phyloP scores from a whole-genome alignment of 2,113 vertebrate species.

The Perca fluviatilis region DNA sequence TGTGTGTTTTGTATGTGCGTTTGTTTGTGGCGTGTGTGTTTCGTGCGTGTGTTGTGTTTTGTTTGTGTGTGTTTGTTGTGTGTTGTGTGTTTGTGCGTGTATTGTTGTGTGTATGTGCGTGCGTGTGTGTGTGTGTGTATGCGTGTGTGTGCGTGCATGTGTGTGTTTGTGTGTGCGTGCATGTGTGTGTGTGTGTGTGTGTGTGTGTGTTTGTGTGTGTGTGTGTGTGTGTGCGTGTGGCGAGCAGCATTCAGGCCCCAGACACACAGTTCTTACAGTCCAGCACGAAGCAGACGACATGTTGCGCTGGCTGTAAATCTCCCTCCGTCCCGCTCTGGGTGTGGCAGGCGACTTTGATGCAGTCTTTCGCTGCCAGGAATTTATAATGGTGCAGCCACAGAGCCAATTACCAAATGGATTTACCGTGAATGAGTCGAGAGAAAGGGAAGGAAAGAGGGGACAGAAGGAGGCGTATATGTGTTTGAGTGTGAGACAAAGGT shows the following conservation, averaged over 20 bases:
- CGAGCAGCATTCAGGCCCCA: slow-evolving; percentile 22
- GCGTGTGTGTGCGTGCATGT: too few species aligned
- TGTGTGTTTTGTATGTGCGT: too few species aligned
- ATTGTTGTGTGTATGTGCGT: too few species aligned
- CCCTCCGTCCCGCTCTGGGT: slow-evolving; percentile 40
- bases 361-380: slow-evolving; percentile 31
- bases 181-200: background rate
- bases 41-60: too few species aligned
- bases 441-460: background rate
- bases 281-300: slow-evolving; percentile 5
- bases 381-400: slow-evolving; percentile 53
- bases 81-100: too few species aligned
- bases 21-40: too few species aligned
- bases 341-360: slow-evolving; percentile 55
- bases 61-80: too few species aligned
- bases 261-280: slow-evolving; percentile 1
- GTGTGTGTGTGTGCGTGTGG: background rate
- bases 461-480: slow-evolving; percentile 13
- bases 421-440: slow-evolving; percentile 24
- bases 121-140: too few species aligned
- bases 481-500: slow-evolving; percentile 36
- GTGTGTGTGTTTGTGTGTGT: slow-evolving; percentile 1
- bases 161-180: too few species aligned
- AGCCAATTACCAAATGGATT: slow-evolving; percentile 82
- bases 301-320: slow-evolving; percentile 66